These are phyloP conservation scores for Ornithoptera alexandrae DNA, from an alignment of 2,888 invertebrate species.

Conservation along the genomic window DNA sequence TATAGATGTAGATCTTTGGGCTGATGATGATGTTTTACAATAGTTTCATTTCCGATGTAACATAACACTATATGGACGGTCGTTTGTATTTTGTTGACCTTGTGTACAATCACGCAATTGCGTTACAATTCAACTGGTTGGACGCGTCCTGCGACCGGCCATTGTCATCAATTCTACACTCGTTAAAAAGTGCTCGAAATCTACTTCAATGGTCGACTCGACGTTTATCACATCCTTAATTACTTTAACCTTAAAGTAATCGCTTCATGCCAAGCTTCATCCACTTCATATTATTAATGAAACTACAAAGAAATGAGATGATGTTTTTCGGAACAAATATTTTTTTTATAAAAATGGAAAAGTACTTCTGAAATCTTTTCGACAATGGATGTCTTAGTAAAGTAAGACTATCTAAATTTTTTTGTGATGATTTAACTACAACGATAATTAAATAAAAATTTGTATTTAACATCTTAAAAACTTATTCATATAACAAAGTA, in stretches of 20 bases:
- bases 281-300: background rate
- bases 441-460: no score
- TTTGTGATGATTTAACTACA: no score
- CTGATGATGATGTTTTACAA: background rate
- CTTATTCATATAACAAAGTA: no score
- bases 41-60: slow-evolving; percentile 14
- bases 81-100: slow-evolving; percentile 35
- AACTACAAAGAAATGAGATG: background rate
- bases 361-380: no score
- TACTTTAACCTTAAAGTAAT: background rate
- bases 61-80: slow-evolving; percentile 6
- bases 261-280: background rate
- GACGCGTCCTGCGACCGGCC: slow-evolving; percentile 46
- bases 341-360: no score
- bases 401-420: no score
- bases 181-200: slow-evolving; percentile 49
- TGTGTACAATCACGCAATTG: slow-evolving; percentile 32
- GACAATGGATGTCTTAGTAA: no score
- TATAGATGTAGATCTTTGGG: background rate
- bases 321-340: no score
- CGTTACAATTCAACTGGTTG: slow-evolving; percentile 33
- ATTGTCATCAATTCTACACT: slow-evolving; percentile 44
- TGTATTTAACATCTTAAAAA: no score
- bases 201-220: slow-evolving; percentile 34
- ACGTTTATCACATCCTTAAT: slow-evolving; percentile 26